A percentile compares a stretch with the other conserved stretches of the same genome.
Conservation (phyloP, 2,113 vertebrate genomes). For the Hippocampus zosterae region DNA sequence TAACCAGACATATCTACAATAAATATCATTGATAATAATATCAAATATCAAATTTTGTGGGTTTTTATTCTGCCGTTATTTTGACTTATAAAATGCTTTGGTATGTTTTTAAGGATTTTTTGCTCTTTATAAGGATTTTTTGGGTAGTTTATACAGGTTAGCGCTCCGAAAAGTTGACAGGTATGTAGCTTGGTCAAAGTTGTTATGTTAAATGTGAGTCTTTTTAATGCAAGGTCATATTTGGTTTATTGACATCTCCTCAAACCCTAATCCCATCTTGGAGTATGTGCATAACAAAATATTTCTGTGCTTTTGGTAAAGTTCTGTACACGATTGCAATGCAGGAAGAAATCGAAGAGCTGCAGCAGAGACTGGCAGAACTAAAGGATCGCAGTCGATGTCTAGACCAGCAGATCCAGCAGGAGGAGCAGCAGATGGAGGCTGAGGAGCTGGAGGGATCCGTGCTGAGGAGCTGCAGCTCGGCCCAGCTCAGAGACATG, state of each 20-base stretch:
- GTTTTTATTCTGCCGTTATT: too few species aligned
- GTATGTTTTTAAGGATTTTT: too few species aligned
- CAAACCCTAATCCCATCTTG: neutral
- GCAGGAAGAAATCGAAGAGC: conserved; percentile 79
- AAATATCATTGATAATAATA: too few species aligned
- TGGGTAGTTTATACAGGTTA: too few species aligned
- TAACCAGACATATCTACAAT: too few species aligned
- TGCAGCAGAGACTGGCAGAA: conserved; percentile 70
- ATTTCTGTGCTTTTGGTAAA: neutral
- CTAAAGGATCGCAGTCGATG: conserved; percentile 72
- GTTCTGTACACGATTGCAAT: neutral
- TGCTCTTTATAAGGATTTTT: too few species aligned
- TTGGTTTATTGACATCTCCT: neutral
- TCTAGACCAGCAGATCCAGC: conserved; percentile 74
- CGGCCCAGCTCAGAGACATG: conserved; percentile 74
- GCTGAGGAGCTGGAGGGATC: conserved; percentile 70
- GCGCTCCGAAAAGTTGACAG: too few species aligned
- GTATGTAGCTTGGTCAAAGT: too few species aligned
- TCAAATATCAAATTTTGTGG: too few species aligned
- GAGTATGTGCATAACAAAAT: neutral
- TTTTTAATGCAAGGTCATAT: too few species aligned
- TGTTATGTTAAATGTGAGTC: too few species aligned
- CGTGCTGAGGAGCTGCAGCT: conserved; percentile 63
- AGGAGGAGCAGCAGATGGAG: conserved; percentile 66
- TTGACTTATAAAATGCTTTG: too few species aligned